These are phyloP conservation scores for Felis catus DNA, from an alignment of 2,113 vertebrate species.

Conservation along the genomic window F.catus_Fca126_mat1.0 CM031412.1:156567501-156568000, in stretches of 20 bases:
- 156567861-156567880: not conserved
- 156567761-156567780: not conserved
- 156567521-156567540: not conserved
- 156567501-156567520: not conserved
- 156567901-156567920: not conserved
- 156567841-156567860: not conserved
- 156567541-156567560: not conserved
- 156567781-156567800: not conserved
- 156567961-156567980: not conserved
- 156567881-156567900: not conserved
- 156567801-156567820: not conserved
- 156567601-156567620: constrained; percentile 24
- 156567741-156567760: not conserved
- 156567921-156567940: not conserved
- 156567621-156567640: not conserved
- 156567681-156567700: not conserved
- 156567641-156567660: not conserved
- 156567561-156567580: not conserved
- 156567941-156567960: not conserved
- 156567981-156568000: not conserved
- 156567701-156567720: not conserved
- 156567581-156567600: not conserved
- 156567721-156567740: not conserved
- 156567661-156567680: not conserved
- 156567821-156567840: not conserved